Base-by-base conservation (phyloP, 1,140 invertebrate species). In the Panulirus ornatus region DNA sequence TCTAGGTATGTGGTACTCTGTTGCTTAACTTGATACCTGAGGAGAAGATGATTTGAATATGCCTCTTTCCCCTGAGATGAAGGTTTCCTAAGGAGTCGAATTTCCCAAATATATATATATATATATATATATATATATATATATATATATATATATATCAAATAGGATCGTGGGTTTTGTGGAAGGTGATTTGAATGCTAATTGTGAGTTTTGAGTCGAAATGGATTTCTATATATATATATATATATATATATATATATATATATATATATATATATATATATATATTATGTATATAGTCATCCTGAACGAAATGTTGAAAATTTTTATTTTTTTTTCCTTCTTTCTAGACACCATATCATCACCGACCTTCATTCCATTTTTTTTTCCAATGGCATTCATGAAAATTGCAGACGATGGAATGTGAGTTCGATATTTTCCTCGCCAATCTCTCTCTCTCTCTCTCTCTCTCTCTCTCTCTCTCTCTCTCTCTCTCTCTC, bases 91-190 rank as follows among this genome's bases (percentile, higher is more conserved):
- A n/a, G n/a, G n/a, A n/a, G n/a, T n/a, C n/a, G n/a, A n/a, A n/a
- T n/a, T n/a, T n/a, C n/a, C n/a, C n/a, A 58, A 22, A 58, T 58
- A 58, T 58, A 58, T 58, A 58, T 58, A 58, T 58, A 58, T 58
- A 58, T 58, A 58, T 58, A 58, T 58, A 19, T 58, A 58, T 58
- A 58, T 58, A 58, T 58, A 58, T 58, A 58, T 58, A 58, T 58
- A 58, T 58, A 58, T 58, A 58, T 58, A 19, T 58, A 58, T 58
- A 58, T 58, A 58, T 58, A 58, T 58, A 58, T 58, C n/a, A n/a
- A n/a, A n/a, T n/a, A n/a, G n/a, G n/a, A n/a, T n/a, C n/a, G n/a
- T n/a, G n/a, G n/a, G n/a, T n/a, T n/a, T n/a, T n/a, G n/a, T n/a
- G n/a, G n/a, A n/a, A n/a, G n/a, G n/a, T n/a, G n/a, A n/a, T n/a